phyloP scores from a whole-genome alignment of 2,113 vertebrate species.

The Talpa occidentalis region DNA sequence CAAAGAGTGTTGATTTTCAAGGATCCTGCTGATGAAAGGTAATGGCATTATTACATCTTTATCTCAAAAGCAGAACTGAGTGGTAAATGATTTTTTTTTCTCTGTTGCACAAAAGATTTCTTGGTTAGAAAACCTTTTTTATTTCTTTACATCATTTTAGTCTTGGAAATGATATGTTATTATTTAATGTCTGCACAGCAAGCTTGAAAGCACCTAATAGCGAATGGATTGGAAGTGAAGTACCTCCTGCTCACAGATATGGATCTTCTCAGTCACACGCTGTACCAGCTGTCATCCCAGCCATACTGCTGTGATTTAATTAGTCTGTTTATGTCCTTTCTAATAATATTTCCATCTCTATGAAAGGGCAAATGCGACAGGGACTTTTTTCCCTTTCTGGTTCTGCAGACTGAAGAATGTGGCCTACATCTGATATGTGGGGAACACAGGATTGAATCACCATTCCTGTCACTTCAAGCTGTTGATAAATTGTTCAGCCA shows the following conservation, averaged over 20 bases:
- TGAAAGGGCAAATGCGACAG: conserved; percentile 98
- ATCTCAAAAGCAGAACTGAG: conserved; percentile 89
- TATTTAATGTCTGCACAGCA: conserved; percentile 93
- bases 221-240: conserved; percentile 92
- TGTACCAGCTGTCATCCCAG: conserved; percentile 99
- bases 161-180: conserved; percentile 92
- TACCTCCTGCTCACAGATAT: conserved; percentile 96
- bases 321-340: conserved; percentile 99
- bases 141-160: conserved; percentile 89
- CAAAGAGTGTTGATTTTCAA: conserved; percentile 93
- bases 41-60: conserved; percentile 93
- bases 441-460: conserved; percentile 86
- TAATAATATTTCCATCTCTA: conserved; percentile 99
- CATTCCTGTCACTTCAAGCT: conserved; percentile 90
- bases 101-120: conserved; percentile 85
- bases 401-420: conserved; percentile 92
- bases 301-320: conserved; percentile 99
- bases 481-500: conserved; percentile 90
- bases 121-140: conserved; percentile 84
- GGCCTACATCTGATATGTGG: conserved; percentile 91
- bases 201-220: conserved; percentile 92
- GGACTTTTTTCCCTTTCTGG: conserved; percentile 91
- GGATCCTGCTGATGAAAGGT: conserved; percentile 93
- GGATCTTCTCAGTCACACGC: conserved; percentile 99
- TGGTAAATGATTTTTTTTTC: conserved; percentile 87